Evolutionary conservation across 2,888 invertebrate genomes (phyloP).

Genomic region (Epinotia brunnichana): DNA sequence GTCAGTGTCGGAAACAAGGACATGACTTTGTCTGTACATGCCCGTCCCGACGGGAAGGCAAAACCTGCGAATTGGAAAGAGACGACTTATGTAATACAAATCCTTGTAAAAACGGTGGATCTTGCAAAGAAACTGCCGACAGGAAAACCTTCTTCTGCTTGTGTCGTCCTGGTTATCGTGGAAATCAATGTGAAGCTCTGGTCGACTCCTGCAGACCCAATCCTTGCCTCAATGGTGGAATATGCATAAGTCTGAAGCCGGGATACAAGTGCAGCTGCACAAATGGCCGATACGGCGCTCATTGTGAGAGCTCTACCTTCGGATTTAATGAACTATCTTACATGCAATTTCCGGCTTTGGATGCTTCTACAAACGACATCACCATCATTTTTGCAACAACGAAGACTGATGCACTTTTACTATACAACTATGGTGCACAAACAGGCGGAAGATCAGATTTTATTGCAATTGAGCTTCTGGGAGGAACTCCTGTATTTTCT

Average conservation of each 20-base stretch:
- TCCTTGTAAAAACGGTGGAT: slow-evolving; percentile 96
- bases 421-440: slow-evolving; percentile 95
- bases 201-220: slow-evolving; percentile 96
- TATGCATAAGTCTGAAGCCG: slow-evolving; percentile 94
- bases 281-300: slow-evolving; percentile 93
- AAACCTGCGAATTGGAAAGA: slow-evolving; percentile 91
- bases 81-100: slow-evolving; percentile 93
- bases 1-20: slow-evolving; percentile 92
- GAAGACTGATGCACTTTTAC: slow-evolving; percentile 92
- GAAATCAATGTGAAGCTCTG: slow-evolving; percentile 94
- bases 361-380: slow-evolving; percentile 95
- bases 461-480: slow-evolving; percentile 93
- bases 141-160: slow-evolving; percentile 95
- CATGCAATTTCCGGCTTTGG: slow-evolving; percentile 93
- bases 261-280: slow-evolving; percentile 94
- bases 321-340: slow-evolving; percentile 95
- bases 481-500: slow-evolving; percentile 93
- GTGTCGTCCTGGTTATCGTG: slow-evolving; percentile 95
- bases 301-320: slow-evolving; percentile 95
- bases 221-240: slow-evolving; percentile 95
- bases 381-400: slow-evolving; percentile 95
- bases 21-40: slow-evolving; percentile 94
- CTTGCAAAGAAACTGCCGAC: slow-evolving; percentile 94
- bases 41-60: slow-evolving; percentile 90
- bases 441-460: slow-evolving; percentile 96